These are phyloP conservation scores for Poecilia velifera DNA, from an alignment of 2,797 vertebrate species.

Conservation along the genomic window DNA sequence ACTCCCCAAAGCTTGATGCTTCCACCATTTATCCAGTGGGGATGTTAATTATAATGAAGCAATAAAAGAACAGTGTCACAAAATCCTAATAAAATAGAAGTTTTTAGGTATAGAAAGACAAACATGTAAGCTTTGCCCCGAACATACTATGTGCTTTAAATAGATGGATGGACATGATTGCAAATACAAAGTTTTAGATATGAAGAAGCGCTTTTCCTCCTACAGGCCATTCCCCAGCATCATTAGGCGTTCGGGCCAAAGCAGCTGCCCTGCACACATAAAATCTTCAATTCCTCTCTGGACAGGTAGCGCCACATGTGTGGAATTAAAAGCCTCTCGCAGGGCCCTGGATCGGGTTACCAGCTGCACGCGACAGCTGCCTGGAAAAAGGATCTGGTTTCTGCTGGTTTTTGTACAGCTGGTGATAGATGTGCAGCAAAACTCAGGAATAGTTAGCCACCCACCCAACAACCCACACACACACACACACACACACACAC, in stretches of 20 bases:
- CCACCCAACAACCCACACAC: not conserved
- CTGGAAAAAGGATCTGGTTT: conserved; percentile 76
- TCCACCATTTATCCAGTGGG: not conserved
- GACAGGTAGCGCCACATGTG: conserved; percentile 86
- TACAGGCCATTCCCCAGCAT: conserved; percentile 41
- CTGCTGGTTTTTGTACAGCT: conserved; percentile 78
- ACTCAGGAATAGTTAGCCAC: conserved; percentile 65
- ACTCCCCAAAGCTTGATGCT: not conserved
- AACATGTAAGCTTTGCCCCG: not conserved
- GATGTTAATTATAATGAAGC: not conserved
- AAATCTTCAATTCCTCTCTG: conserved; percentile 78
- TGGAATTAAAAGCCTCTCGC: conserved; percentile 73
- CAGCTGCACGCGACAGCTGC: conserved; percentile 86
- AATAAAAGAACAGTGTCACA: not conserved
- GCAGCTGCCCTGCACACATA: conserved; percentile 79
- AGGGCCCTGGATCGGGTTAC: conserved; percentile 70
- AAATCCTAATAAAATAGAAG: not conserved
- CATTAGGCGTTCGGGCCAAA: conserved; percentile 51
- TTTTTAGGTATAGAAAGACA: not conserved
- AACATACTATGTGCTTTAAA: not conserved
- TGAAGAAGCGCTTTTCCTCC: not conserved
- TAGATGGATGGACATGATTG: not conserved
- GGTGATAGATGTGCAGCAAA: conserved; percentile 76
- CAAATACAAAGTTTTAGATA: not conserved
- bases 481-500: not conserved